Percentiles rank a stretch among this genome's conserved stretches.
phyloP scores from a whole-genome alignment of 2,113 vertebrate genomes.

The Tympanuchus pallidicinctus region DNA sequence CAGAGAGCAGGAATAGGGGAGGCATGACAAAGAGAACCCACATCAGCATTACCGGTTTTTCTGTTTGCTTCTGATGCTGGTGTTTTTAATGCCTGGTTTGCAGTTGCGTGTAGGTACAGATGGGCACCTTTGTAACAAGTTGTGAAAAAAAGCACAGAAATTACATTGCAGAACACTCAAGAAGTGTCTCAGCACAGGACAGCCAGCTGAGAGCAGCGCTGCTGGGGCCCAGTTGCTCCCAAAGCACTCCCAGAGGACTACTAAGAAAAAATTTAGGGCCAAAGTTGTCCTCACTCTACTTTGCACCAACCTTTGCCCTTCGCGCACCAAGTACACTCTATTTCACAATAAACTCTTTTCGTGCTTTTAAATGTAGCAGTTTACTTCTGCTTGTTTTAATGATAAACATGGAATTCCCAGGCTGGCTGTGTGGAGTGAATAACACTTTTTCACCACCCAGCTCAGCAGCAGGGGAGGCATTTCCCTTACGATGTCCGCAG shows the following conservation, averaged over 20 bases:
- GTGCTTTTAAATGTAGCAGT: not conserved
- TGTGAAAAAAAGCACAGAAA: not conserved
- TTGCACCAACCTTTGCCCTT: not conserved
- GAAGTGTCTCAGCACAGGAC: not conserved
- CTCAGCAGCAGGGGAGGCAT: not conserved
- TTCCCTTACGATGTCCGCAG: not conserved
- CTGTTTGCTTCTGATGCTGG: not conserved
- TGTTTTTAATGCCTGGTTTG: not conserved
- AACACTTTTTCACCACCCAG: not conserved
- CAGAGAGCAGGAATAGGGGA: fast-evolving
- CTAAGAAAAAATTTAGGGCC: not conserved
- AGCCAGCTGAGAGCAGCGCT: not conserved
- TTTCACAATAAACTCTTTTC: slow-evolving; percentile 21
- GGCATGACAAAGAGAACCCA: not conserved
- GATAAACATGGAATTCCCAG: slow-evolving; percentile 43
- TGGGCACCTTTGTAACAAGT: not conserved
- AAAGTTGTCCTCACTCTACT: not conserved
- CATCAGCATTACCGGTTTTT: not conserved
- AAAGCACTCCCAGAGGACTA: not conserved
- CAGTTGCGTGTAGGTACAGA: not conserved
- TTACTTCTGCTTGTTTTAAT: slow-evolving; percentile 39
- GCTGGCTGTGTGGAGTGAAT: not conserved
- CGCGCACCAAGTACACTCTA: not conserved
- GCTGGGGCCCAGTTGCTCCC: not conserved
- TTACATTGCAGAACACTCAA: not conserved